These are phyloP conservation scores for Eulemur rubriventer DNA, from an alignment of 2,797 vertebrate genomes.

Conservation along the genomic window DNA sequence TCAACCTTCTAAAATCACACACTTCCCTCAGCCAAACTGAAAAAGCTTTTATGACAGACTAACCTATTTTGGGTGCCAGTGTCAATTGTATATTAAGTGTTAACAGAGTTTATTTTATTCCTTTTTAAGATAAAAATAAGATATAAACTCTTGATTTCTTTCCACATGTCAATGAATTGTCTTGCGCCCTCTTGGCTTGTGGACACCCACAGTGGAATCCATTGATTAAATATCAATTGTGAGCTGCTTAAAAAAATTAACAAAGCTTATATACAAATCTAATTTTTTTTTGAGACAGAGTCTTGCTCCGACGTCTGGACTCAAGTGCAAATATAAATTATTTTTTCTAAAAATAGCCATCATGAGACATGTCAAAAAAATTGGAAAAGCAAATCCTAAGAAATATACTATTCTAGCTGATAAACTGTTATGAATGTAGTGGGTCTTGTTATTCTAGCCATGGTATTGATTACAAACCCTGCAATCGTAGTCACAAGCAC, in stretches of 20 bases:
- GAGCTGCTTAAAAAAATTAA: neutral
- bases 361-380: neutral
- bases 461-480: neutral
- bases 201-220: neutral
- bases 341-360: neutral
- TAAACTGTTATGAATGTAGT: neutral
- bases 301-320: no score
- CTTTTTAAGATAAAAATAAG: slow-evolving; percentile 1
- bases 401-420: neutral
- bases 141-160: neutral
- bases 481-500: neutral
- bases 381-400: neutral
- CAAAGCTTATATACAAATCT: neutral
- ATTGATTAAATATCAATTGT: slow-evolving; percentile 1
- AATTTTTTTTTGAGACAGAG: neutral
- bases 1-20: neutral
- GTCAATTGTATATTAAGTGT: neutral
- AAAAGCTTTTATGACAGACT: neutral
- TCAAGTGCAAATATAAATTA: no score
- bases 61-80: neutral
- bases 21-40: neutral
- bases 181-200: neutral
- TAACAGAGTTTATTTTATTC: neutral
- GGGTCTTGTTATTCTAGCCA: neutral
- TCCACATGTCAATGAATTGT: neutral